These are phyloP conservation scores for Sinelater perroti DNA, from an alignment of 2,888 invertebrate genomes.

Conservation along the genomic window DNA sequence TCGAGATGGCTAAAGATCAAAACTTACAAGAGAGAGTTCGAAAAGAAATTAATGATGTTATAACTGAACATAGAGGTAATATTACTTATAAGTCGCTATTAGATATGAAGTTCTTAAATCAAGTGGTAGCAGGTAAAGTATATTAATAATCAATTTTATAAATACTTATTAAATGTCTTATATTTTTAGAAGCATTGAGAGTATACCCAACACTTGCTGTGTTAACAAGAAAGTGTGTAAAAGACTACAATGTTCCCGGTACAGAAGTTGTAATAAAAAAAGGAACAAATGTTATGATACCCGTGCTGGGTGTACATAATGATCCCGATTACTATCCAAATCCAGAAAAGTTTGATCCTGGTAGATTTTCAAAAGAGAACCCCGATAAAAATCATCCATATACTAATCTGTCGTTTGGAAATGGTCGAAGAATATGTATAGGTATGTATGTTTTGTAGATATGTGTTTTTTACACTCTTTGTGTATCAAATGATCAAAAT, in stretches of 20 bases:
- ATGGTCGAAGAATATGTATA: slow-evolving; percentile 3
- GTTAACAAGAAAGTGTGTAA: slow-evolving; percentile 18
- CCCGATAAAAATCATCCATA: neutral
- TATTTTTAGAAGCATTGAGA: slow-evolving; percentile 32
- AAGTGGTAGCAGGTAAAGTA: slow-evolving; percentile 52
- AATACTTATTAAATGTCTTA: neutral
- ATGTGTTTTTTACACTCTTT: slow-evolving; percentile 60
- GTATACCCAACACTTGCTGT: slow-evolving; percentile 32
- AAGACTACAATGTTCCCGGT: slow-evolving; percentile 27
- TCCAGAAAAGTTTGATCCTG: slow-evolving; percentile 32
- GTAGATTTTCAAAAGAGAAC: slow-evolving; percentile 24
- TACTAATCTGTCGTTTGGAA: slow-evolving; percentile 19
- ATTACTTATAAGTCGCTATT: slow-evolving; percentile 61
- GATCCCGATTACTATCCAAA: slow-evolving; percentile 31
- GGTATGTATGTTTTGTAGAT: slow-evolving; percentile 49
- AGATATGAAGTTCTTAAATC: slow-evolving; percentile 62
- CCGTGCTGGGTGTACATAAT: slow-evolving; percentile 22
- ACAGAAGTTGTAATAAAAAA: slow-evolving; percentile 15
- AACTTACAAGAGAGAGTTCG: slow-evolving; percentile 59
- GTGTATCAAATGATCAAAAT: neutral
- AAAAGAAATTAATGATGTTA: slow-evolving; percentile 57
- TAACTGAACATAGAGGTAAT: slow-evolving; percentile 55
- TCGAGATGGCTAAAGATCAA: slow-evolving; percentile 61
- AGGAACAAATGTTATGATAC: slow-evolving; percentile 22
- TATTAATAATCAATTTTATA: too few relatives aligned